Conservation (phyloP, 2,888 invertebrate genomes). For the Tetragonula carbonaria region DNA sequence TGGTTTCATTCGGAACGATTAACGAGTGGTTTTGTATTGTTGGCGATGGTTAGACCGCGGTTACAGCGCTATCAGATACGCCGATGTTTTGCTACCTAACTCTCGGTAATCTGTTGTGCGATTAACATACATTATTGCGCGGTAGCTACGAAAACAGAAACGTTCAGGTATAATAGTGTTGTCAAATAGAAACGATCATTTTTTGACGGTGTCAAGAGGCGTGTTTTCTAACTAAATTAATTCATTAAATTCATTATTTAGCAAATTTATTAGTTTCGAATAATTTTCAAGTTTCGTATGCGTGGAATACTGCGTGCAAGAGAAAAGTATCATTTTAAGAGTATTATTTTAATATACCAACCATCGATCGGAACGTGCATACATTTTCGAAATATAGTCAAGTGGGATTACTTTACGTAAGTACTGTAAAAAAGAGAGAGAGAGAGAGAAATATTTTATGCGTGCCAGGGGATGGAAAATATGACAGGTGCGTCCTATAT, state of each 20-base stretch:
- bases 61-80: neutral
- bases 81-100: neutral
- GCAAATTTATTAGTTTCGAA: too few species aligned
- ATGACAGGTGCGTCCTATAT: neutral
- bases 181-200: too few species aligned
- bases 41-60: neutral
- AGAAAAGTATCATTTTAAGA: too few species aligned
- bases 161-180: too few species aligned
- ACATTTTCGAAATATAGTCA: neutral
- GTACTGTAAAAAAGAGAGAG: neutral
- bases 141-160: neutral
- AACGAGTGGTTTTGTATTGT: slow-evolving; percentile 13
- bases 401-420: neutral
- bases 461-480: neutral
- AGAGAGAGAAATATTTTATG: neutral
- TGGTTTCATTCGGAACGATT: slow-evolving; percentile 19
- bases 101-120: slow-evolving; percentile 9
- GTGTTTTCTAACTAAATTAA: too few species aligned
- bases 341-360: neutral
- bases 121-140: neutral
- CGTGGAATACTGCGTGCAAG: too few species aligned
- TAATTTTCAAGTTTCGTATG: too few species aligned
- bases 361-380: neutral
- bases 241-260: too few species aligned
- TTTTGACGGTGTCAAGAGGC: too few species aligned